Evolutionary conservation across 2,888 invertebrate genomes (phyloP).

Genomic region (Papilio elwesi): DNA sequence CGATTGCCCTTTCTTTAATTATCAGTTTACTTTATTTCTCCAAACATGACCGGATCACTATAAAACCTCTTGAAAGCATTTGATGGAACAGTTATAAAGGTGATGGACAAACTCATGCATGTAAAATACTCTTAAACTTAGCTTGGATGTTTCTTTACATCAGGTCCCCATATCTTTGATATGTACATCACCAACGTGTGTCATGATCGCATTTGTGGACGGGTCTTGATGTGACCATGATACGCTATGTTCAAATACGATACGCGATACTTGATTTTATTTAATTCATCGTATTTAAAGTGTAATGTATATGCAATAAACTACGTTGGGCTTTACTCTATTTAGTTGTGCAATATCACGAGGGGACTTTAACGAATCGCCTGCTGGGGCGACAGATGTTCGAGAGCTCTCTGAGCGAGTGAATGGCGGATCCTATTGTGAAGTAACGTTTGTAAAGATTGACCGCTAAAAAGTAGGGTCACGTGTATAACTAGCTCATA

Average conservation of each 20-base stretch:
- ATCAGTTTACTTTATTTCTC: too few relatives aligned
- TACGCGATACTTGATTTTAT: slow-evolving; percentile 1
- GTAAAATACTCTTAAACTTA: too few relatives aligned
- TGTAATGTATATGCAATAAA: slow-evolving; percentile 14
- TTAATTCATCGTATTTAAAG: neutral
- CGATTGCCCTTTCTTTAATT: too few relatives aligned
- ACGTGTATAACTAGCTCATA: slow-evolving; percentile 20
- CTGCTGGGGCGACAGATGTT: slow-evolving; percentile 79
- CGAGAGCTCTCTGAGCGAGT: slow-evolving; percentile 52
- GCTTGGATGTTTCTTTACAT: too few relatives aligned
- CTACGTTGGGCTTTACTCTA: slow-evolving; percentile 35
- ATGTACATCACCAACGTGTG: too few relatives aligned
- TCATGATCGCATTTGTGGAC: too few relatives aligned
- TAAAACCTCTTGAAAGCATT: neutral
- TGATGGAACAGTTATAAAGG: too few relatives aligned
- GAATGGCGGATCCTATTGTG: slow-evolving; percentile 73
- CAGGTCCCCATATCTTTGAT: too few relatives aligned
- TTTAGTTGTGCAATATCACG: slow-evolving; percentile 60
- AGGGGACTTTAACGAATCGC: slow-evolving; percentile 75
- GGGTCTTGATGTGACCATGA: too few relatives aligned
- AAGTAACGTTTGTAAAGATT: slow-evolving; percentile 42
- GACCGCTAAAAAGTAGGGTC: slow-evolving; percentile 47
- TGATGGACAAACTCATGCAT: too few relatives aligned
- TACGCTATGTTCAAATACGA: neutral
- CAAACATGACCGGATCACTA: neutral